Evolutionary conservation across 2,113 vertebrate genomes (phyloP).

Genomic region (Corythornis vintsioides): DNA sequence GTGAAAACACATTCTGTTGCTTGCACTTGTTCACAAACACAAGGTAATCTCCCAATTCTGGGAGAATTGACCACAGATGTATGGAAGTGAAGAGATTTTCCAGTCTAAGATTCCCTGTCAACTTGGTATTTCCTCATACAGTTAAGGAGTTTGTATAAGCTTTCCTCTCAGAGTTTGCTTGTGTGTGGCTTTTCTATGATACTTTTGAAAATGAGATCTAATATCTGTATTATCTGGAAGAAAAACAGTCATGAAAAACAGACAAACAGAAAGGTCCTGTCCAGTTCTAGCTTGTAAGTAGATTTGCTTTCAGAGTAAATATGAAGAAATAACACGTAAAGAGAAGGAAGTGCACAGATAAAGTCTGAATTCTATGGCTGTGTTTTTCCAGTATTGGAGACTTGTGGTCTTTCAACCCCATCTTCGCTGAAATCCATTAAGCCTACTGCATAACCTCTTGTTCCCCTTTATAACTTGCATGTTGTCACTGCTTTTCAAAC

Average conservation of each 20-base stretch:
- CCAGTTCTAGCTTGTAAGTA: background rate
- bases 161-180: background rate
- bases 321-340: background rate
- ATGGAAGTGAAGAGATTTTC: background rate
- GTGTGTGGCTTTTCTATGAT: background rate
- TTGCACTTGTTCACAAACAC: background rate
- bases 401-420: background rate
- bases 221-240: background rate
- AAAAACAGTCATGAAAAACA: background rate
- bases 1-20: background rate
- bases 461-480: background rate
- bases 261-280: background rate
- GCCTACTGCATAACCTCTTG: background rate
- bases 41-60: background rate
- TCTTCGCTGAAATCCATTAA: background rate
- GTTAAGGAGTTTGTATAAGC: background rate
- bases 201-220: background rate
- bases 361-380: background rate
- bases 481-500: conserved; percentile 29
- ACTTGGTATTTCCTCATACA: background rate
- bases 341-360: background rate
- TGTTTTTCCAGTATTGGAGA: background rate
- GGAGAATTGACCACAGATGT: background rate
- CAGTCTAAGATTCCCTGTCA: background rate
- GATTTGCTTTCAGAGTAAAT: background rate